Conservation (phyloP, 1,140 invertebrate genomes). For the Drosophila persimilis region DNA sequence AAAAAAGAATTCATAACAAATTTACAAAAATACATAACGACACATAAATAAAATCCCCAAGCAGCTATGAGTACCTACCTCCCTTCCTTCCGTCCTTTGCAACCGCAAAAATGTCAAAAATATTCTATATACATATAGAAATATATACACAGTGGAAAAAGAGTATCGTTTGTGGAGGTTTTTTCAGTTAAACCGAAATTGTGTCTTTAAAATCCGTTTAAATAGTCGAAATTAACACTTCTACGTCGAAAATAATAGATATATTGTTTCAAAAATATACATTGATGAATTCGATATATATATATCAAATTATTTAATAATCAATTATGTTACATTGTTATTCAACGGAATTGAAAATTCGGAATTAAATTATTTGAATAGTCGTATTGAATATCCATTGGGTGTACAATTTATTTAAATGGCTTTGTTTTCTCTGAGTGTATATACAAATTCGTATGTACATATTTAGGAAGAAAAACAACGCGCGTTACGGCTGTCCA, state of each 20-base stretch:
- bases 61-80: conserved; percentile 11
- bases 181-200: too few relatives aligned
- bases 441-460: conserved; percentile 7
- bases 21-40: conserved; percentile 56
- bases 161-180: too few relatives aligned
- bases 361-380: too few relatives aligned
- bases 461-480: conserved; percentile 69
- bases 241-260: too few relatives aligned
- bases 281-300: too few relatives aligned
- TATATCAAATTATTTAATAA: too few relatives aligned
- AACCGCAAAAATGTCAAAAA: not conserved
- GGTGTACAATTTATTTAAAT: not conserved
- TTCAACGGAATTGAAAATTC: too few relatives aligned
- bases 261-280: too few relatives aligned
- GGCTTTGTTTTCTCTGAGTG: conserved; percentile 3
- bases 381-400: too few relatives aligned
- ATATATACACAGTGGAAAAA: conserved; percentile 2
- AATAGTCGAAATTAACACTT: too few relatives aligned
- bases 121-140: conserved; percentile 3
- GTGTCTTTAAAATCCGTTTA: too few relatives aligned
- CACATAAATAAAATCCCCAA: conserved; percentile 67
- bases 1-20: conserved; percentile 66
- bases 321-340: too few relatives aligned
- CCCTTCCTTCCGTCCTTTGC: not conserved
- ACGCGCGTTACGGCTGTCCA: conserved; percentile 55